Base-by-base conservation (phyloP, 1,140 invertebrate species). In the Drosophila nigrodunni region DNA sequence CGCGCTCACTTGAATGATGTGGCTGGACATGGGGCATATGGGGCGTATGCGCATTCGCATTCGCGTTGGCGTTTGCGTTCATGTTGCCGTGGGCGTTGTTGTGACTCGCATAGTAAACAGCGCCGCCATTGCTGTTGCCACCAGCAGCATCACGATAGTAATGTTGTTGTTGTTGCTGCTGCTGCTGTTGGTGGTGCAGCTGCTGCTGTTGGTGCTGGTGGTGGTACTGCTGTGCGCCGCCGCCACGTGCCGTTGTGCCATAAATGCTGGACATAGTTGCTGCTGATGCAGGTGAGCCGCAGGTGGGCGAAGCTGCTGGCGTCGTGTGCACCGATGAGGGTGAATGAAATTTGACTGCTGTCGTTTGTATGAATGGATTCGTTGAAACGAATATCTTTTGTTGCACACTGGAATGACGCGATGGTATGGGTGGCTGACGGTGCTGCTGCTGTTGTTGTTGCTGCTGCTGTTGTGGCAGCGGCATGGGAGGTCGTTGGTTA, bases 341-440 rank as follows among this genome's bases (percentile, higher is more conserved):
- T 55, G 90, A 88, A 61, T 91, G 88, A 61, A 87, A 92, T 46
- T 92, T 90, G 61, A 92, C 86, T 21, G 90, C 73, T 34, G 91
- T 92, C n/a, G 92, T 92, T 57, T 92, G 90, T 64, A 92, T 92
- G 61, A 92, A 92, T 60, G 92, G 92, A 87, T 92, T 92, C 65
- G 92, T 92, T n/a, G 92, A 88, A 46, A 92, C 92, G 64, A 92
- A 91, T 74, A 92, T 92, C 79, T 92, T 92, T 78, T 92, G 92
- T 55, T 92, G 92, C 54, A 92, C 86, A 78, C 89, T 92, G 18
- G 90, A 87, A 74, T 92, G 91, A 9, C 91, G 91, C 44, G 91
- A 82, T 9, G 91, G 91, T 58, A 92, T 80, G 25, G 91, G 89
- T 44, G 89, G 91, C 64, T 92, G 91, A 3, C 80, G 77, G 18